Base-by-base conservation (phyloP, 2,888 invertebrate genomes). In the Elegia similella region DNA sequence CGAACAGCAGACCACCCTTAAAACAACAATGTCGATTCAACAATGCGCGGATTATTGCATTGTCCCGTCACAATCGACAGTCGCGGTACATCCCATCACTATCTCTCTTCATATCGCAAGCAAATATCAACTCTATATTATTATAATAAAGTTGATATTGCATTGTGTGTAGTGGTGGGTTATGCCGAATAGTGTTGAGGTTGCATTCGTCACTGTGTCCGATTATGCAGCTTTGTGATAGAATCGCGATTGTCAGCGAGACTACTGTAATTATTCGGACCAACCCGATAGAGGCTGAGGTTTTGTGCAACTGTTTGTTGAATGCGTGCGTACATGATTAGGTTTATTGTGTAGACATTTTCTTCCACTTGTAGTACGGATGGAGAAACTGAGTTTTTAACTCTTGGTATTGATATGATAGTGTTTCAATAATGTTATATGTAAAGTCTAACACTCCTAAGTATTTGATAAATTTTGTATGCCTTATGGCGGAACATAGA, bases 41-140 rank as follows among this genome's bases (percentile, higher is more conserved):
- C 92, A 92, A 92, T 92, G 80, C 86, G 69, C 83, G 87, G 92
- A 92, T 92, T 92, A 92, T 91, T 92, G 90, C 91, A 92, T 92
- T 92, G 92, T 92, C 81, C 80, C 75, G 80, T 81, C 82, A 90
- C 88, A 56, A 44, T 69, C 82, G 81, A 70, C 63, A 72, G 64
- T 64, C 48, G 30, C 15, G 30, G 42, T 29, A 17, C 65, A 59
- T 59, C 70, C 52, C 81, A 72, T 60, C 76, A 70, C 81, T 80
- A 76, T 34, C 10, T 50, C 17, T 6, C 15, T 2, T 17, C 3
- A 67, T 63, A 72, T 63, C 7, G 8, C 67, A 62, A 52, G 29
- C 58, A 32, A 72, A 72, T 62, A 53, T 65, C 62, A 63, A 63
- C 73, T 68, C 62, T 75, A 69, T 57, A 1, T 5, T 5, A 12